Percentiles rank a stretch among this genome's conserved stretches.
Evolutionary conservation across 2,888 invertebrate species (phyloP).

Genomic region (Clepsis dumicolana): DNA sequence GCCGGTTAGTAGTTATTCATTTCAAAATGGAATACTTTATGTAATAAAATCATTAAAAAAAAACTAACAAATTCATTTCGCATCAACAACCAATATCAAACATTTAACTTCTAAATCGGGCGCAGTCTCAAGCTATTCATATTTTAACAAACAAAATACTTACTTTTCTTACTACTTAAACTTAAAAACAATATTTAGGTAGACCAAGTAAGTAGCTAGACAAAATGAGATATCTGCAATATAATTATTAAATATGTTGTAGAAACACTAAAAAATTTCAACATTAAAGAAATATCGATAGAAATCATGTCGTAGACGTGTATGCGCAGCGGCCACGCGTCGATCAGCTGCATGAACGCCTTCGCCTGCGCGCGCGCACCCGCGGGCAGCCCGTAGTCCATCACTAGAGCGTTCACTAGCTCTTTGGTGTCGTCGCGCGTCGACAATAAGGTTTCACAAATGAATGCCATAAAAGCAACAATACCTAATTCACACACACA

Average conservation of each 20-base stretch:
- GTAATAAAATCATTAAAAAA: no score
- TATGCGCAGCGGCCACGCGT: constrained; percentile 52
- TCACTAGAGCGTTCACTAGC: constrained; percentile 43
- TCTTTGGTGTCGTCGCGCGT: constrained; percentile 38
- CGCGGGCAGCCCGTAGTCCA: constrained; percentile 42
- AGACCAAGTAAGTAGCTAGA: constrained; percentile 51
- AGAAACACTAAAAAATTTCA: constrained; percentile 72
- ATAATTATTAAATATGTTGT: constrained; percentile 74
- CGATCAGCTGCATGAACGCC: constrained; percentile 43
- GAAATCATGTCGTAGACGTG: constrained; percentile 69
- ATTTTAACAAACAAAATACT: no score
- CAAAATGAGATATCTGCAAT: constrained; percentile 69
- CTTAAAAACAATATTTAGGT: no score
- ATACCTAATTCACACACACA: constrained; percentile 26
- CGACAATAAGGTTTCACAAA: constrained; percentile 35
- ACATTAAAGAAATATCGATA: constrained; percentile 68
- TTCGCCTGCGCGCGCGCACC: constrained; percentile 41
- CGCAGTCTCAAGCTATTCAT: no score
- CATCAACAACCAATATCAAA: no score
- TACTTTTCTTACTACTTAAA: no score
- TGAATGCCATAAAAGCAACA: constrained; percentile 32
- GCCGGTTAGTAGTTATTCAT: no score
- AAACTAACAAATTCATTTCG: no score
- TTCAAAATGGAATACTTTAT: no score
- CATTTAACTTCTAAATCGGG: no score